Base-by-base conservation (phyloP, 2,888 invertebrate genomes). In the Eilema griseolum region DNA sequence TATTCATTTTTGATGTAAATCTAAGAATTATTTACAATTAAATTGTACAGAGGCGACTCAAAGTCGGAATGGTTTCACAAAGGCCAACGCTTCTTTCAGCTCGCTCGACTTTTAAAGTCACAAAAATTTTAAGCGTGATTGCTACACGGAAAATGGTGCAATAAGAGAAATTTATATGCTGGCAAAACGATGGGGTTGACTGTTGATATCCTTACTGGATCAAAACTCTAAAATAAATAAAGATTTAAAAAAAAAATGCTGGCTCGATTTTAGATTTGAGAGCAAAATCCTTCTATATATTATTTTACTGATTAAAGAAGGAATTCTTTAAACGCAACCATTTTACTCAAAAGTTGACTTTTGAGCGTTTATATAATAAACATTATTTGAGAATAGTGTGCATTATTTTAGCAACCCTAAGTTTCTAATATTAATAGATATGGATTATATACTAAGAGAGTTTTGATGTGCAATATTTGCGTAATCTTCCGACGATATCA, bases 1-100 rank as follows among this genome's bases (percentile, higher is more conserved):
- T 79, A 64, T 76, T 61, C 37, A 61, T 68, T 72, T 67, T 72
- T 56, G 65, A 66, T 81, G 70, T 79, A 69, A 61, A 69, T 66
- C 61, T 73, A 75, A 65, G 72, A 68, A 70, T 72, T 78, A 78
- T 81, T 73, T 81, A 75, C 80, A 82, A 77, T 82, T 66, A 73
- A 72, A 74, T 73, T 74, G 69, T 80, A 82, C 72, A 80, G 74
- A 72, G 71, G 74, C 37, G 81, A 80, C 80, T 80, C 73, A 61
- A 46, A 72, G 81, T 79, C 73, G 75, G 67, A 61, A 72, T 76
- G 66, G 66, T 60, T 76, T 73, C 31, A 80, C 63, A 73, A 76
- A 80, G 71, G 79, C 70, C 64, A 71, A 62, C 68, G 33, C 71
- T 75, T 72, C 75, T 79, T 71, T 60, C 72, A 67, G 31, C 70